Conservation (phyloP, 2,888 invertebrate genomes). For the Eutolmus rufibarbis region DNA sequence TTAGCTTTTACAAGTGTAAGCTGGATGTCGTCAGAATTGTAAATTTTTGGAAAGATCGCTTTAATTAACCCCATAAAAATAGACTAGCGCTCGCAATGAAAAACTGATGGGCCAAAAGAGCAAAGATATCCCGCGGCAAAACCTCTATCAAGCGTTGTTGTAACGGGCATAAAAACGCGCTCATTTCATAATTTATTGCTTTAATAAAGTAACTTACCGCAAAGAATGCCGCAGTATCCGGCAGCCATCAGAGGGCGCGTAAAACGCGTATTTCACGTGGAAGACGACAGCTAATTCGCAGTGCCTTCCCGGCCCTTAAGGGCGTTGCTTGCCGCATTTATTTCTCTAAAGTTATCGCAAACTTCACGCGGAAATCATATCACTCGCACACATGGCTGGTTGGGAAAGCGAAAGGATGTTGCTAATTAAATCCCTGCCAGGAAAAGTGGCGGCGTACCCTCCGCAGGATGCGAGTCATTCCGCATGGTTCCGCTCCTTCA, state of each 20-base stretch:
- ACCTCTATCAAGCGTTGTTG: not conserved
- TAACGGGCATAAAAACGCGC: not conserved
- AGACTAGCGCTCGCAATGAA: not conserved
- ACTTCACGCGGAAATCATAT: conserved; percentile 1
- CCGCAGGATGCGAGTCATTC: not conserved
- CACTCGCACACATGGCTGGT: not conserved
- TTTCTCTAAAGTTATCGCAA: not conserved
- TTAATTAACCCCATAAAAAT: not conserved
- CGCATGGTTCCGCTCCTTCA: not conserved
- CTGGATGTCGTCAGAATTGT: too few relatives aligned
- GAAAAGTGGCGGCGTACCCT: not conserved
- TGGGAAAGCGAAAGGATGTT: not conserved
- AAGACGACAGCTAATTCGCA: not conserved
- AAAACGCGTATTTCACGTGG: not conserved
- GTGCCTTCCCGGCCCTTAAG: not conserved
- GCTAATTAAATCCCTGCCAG: not conserved
- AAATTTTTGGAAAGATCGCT: too few relatives aligned
- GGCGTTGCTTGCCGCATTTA: not conserved
- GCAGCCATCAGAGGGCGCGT: not conserved
- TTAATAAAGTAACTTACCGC: not conserved
- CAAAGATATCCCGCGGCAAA: not conserved
- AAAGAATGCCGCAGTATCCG: not conserved
- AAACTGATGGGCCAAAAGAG: not conserved
- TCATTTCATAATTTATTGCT: not conserved
- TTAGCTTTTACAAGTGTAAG: too few relatives aligned